phyloP scores from a whole-genome alignment of 2,888 invertebrate species.

The Dascillus cervinus region DNA sequence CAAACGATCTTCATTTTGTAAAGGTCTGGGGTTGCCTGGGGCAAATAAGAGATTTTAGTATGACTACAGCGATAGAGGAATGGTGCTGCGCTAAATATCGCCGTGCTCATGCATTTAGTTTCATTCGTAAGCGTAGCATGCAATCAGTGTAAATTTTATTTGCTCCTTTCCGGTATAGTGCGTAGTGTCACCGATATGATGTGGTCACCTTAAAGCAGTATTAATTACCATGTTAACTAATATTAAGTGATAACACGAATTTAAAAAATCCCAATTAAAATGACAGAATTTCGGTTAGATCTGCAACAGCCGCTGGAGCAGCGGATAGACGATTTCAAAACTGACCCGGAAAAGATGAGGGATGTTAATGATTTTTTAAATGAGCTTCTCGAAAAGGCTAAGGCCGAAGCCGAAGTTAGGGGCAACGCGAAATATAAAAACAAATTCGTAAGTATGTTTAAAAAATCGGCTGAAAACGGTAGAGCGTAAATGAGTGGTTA shows the following conservation, averaged over 20 bases:
- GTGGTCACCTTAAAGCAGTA: too few species aligned
- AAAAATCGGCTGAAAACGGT: too few species aligned
- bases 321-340: constrained; percentile 37
- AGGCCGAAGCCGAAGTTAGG: constrained; percentile 34
- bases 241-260: too few species aligned
- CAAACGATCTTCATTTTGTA: constrained; percentile 6
- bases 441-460: constrained; percentile 30
- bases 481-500: too few species aligned
- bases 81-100: too few species aligned
- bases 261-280: constrained; percentile 20
- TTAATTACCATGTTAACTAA: too few species aligned
- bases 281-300: constrained; percentile 33
- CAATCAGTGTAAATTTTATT: too few species aligned
- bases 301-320: constrained; percentile 33
- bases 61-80: too few species aligned
- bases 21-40: constrained; percentile 13
- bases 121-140: too few species aligned
- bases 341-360: constrained; percentile 39
- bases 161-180: too few species aligned
- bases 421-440: constrained; percentile 28
- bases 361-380: constrained; percentile 38
- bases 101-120: too few species aligned
- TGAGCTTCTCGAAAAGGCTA: constrained; percentile 38
- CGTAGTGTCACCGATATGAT: too few species aligned
- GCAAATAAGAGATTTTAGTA: constrained; percentile 8